phyloP scores from a whole-genome alignment of 1,140 invertebrate genomes.

The Drosophila mojavensis region DNA sequence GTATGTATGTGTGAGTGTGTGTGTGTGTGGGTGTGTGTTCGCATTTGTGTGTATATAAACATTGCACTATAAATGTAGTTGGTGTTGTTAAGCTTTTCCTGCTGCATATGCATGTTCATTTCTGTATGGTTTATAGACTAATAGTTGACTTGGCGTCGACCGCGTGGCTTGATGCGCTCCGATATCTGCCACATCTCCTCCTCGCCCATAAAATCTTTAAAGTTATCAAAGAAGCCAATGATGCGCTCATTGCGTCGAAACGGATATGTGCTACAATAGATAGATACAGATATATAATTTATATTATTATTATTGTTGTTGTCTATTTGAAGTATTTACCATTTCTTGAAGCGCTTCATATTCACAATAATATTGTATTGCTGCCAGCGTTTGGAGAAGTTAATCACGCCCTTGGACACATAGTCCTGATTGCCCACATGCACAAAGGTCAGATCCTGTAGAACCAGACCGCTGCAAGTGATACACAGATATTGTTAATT shows the following conservation, averaged over 20 bases:
- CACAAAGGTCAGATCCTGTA: constrained; percentile 99
- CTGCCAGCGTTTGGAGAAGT: constrained; percentile 99
- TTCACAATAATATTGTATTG: constrained; percentile 99
- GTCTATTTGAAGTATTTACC: constrained; percentile 86
- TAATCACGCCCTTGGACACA: constrained; percentile 94
- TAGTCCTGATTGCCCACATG: constrained; percentile 98
- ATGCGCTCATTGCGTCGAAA: constrained; percentile 97
- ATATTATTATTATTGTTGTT: not conserved
- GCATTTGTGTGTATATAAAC: constrained; percentile 22
- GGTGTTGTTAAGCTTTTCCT: too few species aligned
- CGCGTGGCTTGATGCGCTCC: constrained; percentile 96
- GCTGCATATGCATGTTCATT: too few species aligned
- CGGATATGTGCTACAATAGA: constrained; percentile 87
- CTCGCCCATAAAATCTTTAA: constrained; percentile 97
- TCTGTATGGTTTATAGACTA: constrained; percentile 38
- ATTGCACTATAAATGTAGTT: constrained; percentile 56
- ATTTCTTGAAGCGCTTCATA: constrained; percentile 98
- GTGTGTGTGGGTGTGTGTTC: not conserved
- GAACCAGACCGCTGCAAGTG: constrained; percentile 92
- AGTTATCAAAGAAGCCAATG: constrained; percentile 97
- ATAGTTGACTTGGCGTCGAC: constrained; percentile 69
- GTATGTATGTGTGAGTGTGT: too few species aligned
- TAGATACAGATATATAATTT: not conserved
- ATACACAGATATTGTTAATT: constrained; percentile 1
- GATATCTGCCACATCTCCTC: constrained; percentile 99